phyloP scores from a whole-genome alignment of 2,888 invertebrate genomes.

The Thysanoteuthis rhombus region DNA sequence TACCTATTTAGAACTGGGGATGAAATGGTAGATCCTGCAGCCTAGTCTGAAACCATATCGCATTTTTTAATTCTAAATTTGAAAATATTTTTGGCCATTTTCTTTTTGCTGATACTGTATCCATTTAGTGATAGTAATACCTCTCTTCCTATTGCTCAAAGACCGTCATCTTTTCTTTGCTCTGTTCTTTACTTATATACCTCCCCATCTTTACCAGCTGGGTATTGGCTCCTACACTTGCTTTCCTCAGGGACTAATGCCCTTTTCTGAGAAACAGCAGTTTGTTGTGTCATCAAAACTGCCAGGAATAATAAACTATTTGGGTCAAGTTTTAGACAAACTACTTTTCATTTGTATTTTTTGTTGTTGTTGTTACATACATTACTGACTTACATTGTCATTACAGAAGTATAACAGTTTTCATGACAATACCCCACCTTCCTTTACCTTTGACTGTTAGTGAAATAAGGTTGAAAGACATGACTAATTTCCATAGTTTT shows the following conservation, averaged over 20 bases:
- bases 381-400: background rate
- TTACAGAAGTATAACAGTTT: background rate
- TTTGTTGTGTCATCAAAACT: background rate
- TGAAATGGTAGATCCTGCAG: too few species aligned
- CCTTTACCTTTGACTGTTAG: background rate
- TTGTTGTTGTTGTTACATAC: background rate
- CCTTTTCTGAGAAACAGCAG: background rate
- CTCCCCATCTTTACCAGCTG: background rate
- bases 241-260: background rate
- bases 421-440: background rate
- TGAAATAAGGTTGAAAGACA: background rate
- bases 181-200: too few species aligned
- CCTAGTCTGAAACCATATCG: too few species aligned
- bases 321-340: background rate
- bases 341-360: background rate
- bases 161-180: too few species aligned
- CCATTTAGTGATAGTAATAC: too few species aligned
- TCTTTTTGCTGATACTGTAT: too few species aligned
- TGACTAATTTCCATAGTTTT: background rate
- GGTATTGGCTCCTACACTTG: background rate
- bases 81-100: too few species aligned
- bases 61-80: too few species aligned
- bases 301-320: background rate
- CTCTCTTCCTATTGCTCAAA: too few species aligned
- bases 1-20: too few species aligned